Evolutionary conservation across 2,113 vertebrate species (phyloP).

Genomic region (Tetraodon nigroviridis): DNA sequence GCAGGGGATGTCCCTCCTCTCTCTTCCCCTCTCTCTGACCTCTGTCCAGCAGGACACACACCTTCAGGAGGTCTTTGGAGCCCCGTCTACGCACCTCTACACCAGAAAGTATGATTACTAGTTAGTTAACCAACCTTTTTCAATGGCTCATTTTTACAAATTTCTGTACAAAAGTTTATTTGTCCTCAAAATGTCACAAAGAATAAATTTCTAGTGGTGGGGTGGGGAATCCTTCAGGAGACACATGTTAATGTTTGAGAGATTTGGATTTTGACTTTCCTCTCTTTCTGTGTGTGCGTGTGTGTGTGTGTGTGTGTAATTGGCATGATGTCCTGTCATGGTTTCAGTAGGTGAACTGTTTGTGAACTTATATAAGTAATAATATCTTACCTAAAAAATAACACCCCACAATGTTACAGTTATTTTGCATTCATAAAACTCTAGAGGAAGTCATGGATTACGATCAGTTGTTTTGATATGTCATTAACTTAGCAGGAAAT

Average conservation of each 20-base stretch:
- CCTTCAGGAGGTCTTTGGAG: constrained; percentile 90
- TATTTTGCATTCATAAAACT: too few species aligned
- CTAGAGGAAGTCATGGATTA: too few species aligned
- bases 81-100: constrained; percentile 87
- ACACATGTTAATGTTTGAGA: neutral
- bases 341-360: too few species aligned
- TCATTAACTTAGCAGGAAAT: constrained; percentile 24
- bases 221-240: neutral
- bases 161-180: neutral
- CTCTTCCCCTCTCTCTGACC: constrained; percentile 52
- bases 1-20: constrained; percentile 51
- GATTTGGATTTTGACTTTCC: too few species aligned
- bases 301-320: too few species aligned
- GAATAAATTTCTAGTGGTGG: neutral
- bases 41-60: constrained; percentile 82
- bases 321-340: too few species aligned
- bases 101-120: constrained; percentile 7
- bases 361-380: too few species aligned
- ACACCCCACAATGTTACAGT: too few species aligned
- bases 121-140: neutral
- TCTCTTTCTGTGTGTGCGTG: too few species aligned
- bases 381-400: too few species aligned
- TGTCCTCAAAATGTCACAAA: constrained; percentile 1
- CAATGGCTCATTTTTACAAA: too few species aligned
- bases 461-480: constrained; percentile 1